These are phyloP conservation scores for Monopterus albus DNA, from an alignment of 2,113 vertebrate genomes.

Conservation along the genomic window DNA sequence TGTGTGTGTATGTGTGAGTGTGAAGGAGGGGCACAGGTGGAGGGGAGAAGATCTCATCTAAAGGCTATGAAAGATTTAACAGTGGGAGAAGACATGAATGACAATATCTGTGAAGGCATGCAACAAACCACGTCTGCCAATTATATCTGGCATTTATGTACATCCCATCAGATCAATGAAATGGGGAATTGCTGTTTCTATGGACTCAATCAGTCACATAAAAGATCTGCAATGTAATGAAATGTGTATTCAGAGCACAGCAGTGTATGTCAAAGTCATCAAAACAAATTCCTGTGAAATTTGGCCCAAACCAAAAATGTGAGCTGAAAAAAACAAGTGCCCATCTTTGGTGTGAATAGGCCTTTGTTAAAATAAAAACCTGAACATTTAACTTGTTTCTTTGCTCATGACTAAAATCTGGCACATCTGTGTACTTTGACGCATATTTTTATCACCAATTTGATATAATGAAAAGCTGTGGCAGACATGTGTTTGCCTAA, in stretches of 20 bases:
- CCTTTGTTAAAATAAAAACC: too few relatives aligned
- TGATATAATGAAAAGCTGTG: too few relatives aligned
- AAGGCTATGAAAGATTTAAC: conserved; percentile 83
- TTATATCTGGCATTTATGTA: conserved; percentile 71
- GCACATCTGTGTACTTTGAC: background rate
- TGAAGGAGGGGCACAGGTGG: conserved; percentile 72
- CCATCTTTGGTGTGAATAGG: too few relatives aligned
- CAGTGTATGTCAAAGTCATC: background rate
- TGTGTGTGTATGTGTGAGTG: conserved; percentile 41
- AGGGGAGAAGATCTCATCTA: conserved; percentile 80
- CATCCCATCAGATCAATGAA: conserved; percentile 54
- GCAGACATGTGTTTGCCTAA: too few relatives aligned
- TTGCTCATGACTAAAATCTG: background rate
- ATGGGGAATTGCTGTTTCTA: conserved; percentile 42
- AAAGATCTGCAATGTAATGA: conserved; percentile 5
- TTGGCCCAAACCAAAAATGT: too few relatives aligned
- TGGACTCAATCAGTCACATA: conserved; percentile 48
- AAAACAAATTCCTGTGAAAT: background rate
- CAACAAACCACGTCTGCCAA: conserved; percentile 68
- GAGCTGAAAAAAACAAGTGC: too few relatives aligned
- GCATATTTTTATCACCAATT: background rate
- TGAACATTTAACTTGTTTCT: too few relatives aligned
- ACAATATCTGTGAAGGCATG: conserved; percentile 73
- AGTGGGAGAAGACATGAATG: conserved; percentile 78
- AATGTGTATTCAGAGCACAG: background rate